phyloP scores from a whole-genome alignment of 1,140 invertebrate species.

The Pseudachorutes palmiensis region DNA sequence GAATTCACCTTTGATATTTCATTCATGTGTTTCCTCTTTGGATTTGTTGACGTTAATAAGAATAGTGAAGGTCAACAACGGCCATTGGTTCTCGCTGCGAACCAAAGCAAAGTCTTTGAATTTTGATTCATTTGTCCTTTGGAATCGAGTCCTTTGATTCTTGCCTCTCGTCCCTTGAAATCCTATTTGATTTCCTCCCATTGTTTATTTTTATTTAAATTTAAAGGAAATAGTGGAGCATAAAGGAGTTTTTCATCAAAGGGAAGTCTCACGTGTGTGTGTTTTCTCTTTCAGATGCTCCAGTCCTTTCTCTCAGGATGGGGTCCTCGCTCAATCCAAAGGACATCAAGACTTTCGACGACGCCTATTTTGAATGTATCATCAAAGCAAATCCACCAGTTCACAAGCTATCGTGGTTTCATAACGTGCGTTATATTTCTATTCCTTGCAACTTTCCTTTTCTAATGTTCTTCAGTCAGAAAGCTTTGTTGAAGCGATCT shows the following conservation, averaged over 20 bases:
- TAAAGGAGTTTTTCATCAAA: not conserved
- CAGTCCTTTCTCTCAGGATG: constrained; percentile 43
- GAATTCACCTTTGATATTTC: too few relatives aligned
- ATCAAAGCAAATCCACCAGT: constrained; percentile 45
- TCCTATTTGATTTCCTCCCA: not conserved
- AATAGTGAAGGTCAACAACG: too few relatives aligned
- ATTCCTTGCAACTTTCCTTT: not conserved
- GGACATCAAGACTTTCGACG: constrained; percentile 45
- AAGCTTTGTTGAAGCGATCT: not conserved
- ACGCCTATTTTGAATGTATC: constrained; percentile 48
- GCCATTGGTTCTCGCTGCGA: too few relatives aligned
- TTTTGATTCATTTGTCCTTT: too few relatives aligned
- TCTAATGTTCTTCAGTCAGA: not conserved
- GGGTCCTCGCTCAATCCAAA: constrained; percentile 45
- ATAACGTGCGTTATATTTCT: constrained; percentile 40
- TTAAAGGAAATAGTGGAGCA: not conserved
- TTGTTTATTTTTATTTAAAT: constrained; percentile 5
- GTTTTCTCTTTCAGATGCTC: constrained; percentile 40
- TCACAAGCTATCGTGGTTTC: constrained; percentile 45
- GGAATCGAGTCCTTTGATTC: too few relatives aligned
- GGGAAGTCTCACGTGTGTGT: not conserved
- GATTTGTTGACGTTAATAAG: too few relatives aligned
- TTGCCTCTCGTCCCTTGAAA: too few relatives aligned
- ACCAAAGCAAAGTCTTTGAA: too few relatives aligned
- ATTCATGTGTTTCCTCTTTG: too few relatives aligned